Evolutionary conservation across 2,797 vertebrate genomes (phyloP).

Genomic region (Xyrichtys novacula): DNA sequence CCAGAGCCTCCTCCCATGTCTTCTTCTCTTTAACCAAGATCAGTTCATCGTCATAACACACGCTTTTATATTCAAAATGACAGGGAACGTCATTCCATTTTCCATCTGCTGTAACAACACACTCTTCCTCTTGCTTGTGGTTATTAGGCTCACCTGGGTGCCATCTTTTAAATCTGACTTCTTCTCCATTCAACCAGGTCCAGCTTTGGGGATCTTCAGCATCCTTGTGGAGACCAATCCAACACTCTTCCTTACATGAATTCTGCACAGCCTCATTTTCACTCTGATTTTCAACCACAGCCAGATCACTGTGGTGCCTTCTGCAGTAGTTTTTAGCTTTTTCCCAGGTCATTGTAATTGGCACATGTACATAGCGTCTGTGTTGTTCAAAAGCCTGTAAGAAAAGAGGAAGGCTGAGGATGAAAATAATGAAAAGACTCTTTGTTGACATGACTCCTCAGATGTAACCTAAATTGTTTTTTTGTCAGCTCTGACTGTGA

Average conservation of each 20-base stretch:
- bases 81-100: fast-evolving
- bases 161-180: not conserved
- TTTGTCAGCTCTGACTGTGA: not conserved
- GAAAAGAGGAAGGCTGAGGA: slow-evolving; percentile 3
- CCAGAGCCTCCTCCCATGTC: slow-evolving; percentile 42
- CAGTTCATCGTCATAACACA: slow-evolving; percentile 17
- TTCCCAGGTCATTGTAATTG: not conserved
- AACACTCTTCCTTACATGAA: not conserved
- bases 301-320: not conserved
- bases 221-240: slow-evolving; percentile 32
- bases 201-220: not conserved
- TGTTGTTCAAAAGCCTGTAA: not conserved
- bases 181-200: slow-evolving; percentile 10
- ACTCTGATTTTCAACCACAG: not conserved
- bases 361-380: not conserved
- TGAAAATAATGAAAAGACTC: not conserved
- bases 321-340: slow-evolving; percentile 8
- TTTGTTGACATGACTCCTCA: slow-evolving; percentile 8
- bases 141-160: not conserved
- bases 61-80: not conserved
- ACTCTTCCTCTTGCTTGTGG: not conserved
- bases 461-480: not conserved
- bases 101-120: fast-evolving
- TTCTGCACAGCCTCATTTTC: not conserved
- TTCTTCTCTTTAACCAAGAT: slow-evolving; percentile 46